Evolutionary conservation across 1,140 invertebrate species (phyloP), one percentile per base, ranked within the genome.

Genomic region (Aradophagus sp.): DNA sequence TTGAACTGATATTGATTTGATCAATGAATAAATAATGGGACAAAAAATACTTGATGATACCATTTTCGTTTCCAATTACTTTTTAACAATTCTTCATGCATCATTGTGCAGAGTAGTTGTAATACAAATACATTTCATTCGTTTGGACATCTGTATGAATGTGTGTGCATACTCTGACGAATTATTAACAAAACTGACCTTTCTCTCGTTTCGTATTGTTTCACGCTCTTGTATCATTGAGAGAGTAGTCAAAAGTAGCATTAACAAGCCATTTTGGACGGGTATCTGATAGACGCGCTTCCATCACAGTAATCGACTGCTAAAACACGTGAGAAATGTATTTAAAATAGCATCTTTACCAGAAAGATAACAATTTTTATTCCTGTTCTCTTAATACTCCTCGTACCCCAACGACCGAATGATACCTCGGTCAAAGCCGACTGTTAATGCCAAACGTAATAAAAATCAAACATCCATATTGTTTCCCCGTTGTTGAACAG

Each of bases 231-330:
- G 44, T 47, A 26, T 47, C 38, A 55, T 50, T 44, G 39, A 59
- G 6, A 55, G 48, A 56, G 42, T 27, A 45, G 23, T n/a, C n/a
- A n/a, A 27, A 53, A 38, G 35, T 59, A 71, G 47, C 47, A 71
- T 71, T 70, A 70, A 70, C 67, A 45, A 61, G 35, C 17, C 44
- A 1, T 56, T 67, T 53, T 63, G 36, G 32, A 59, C 47, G 63
- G 56, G 58, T 63, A 68, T 73, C 63, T 73, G 62, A 63, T 73
- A 52, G 26, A 41, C n/a, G 20, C 32, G 29, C 39, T 65, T 65
- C n/a, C n/a, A n/a, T n/a, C n/a, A n/a, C n/a, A n/a, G n/a, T n/a
- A n/a, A n/a, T n/a, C n/a, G n/a, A n/a, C n/a, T n/a, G n/a, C n/a
- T n/a, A n/a, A n/a, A n/a, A n/a, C n/a, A n/a, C n/a, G n/a, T n/a